Percentiles rank a stretch among this genome's conserved stretches.
Evolutionary conservation across 2,797 vertebrate species (phyloP).

Genomic region (Poecile montanus): DNA sequence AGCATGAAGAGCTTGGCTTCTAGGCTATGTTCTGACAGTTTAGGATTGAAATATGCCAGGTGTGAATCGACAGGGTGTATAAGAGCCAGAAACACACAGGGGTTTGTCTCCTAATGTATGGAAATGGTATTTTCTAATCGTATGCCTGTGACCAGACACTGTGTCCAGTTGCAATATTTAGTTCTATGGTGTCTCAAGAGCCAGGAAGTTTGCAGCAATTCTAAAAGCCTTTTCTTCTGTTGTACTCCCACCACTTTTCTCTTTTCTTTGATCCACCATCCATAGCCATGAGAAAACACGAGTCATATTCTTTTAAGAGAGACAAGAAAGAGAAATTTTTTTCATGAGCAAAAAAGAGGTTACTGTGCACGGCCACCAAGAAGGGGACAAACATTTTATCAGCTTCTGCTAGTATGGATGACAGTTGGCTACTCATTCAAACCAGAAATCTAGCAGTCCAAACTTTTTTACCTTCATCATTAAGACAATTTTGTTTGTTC

Average conservation of each 20-base stretch:
- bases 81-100: neutral
- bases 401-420: neutral
- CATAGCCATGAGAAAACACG: neutral
- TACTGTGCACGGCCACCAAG: neutral
- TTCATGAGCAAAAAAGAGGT: neutral
- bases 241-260: neutral
- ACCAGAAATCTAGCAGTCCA: neutral
- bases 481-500: neutral
- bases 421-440: neutral
- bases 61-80: neutral
- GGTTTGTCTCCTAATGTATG: neutral
- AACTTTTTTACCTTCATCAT: neutral
- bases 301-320: neutral
- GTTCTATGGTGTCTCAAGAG: neutral
- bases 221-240: neutral
- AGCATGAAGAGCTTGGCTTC: neutral
- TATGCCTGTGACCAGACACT: neutral
- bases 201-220: neutral
- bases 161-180: neutral
- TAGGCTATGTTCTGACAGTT: neutral
- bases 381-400: neutral
- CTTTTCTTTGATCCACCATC: neutral
- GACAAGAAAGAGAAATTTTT: neutral
- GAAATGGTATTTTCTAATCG: neutral
- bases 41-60: neutral